Conservation (phyloP, 2,797 vertebrate genomes). For the Diglossa cyanea region DNA sequence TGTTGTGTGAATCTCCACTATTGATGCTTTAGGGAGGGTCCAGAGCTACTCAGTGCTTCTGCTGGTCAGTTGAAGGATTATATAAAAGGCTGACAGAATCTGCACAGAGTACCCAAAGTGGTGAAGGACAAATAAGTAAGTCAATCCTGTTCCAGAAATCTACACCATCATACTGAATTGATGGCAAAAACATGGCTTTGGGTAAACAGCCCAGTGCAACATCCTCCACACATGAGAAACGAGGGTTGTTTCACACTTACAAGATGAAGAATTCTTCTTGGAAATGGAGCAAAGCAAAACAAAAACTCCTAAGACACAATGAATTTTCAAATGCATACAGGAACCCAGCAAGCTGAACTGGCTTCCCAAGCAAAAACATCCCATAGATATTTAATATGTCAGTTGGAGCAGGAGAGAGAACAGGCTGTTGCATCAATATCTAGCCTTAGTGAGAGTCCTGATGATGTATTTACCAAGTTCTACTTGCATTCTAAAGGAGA, state of each 20-base stretch:
- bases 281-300: background rate
- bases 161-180: background rate
- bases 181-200: background rate
- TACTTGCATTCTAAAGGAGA: background rate
- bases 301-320: background rate
- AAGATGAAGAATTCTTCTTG: background rate
- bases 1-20: background rate
- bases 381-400: background rate
- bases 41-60: background rate
- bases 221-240: background rate
- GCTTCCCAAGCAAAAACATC: background rate
- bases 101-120: background rate
- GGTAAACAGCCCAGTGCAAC: background rate
- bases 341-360: background rate
- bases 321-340: accelerated
- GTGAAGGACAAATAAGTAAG: background rate
- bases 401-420: background rate
- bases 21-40: background rate
- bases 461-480: background rate
- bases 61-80: background rate
- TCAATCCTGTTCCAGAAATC: background rate
- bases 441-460: background rate
- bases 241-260: background rate
- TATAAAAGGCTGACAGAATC: background rate
- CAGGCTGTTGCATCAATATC: background rate